Base-by-base conservation (phyloP, 2,888 invertebrate genomes). In the Drosophila niveifrons region DNA sequence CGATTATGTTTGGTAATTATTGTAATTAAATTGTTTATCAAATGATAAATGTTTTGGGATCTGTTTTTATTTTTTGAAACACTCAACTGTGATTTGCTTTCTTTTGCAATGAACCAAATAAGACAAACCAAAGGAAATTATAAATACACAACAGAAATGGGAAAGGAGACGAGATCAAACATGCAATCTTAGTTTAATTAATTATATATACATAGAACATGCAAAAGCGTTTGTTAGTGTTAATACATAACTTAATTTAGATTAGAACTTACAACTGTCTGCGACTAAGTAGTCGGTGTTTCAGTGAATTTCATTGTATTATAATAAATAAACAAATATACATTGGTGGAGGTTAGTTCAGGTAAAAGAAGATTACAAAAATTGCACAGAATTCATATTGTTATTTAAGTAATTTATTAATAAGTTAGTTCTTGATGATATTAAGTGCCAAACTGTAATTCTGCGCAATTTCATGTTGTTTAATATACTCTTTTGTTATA, bases 11-110 rank as follows among this genome's bases (percentile, higher is more conserved):
- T 17, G 36, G 52, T 46, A 72, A 63, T 57, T 66, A 63, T 57
- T 66, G 36, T 15, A 75, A 56, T 28, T 50, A 56, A 36, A 36
- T 36, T 36, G 36, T 62, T 75, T 75, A 51, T 61, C 64, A 73
- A 82, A 67, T 69, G 64, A 71, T 74, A 74, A 74, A 78, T 76
- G 66, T 53, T 66, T 68, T 47, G 64, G 23, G 23, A 55, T 18
- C 23, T 23, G 23, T 23, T 23, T n/a, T 55, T 66, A 9, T 9
- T 57, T 74, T 68, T 72, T 55, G 62, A 75, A 78, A 83, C 80
- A 86, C 88, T 86, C 90, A 90, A 91, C 90, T 91, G 90, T 91
- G 91, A 90, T 84, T 91, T 91, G 90, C 90, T 81, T 71, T 82
- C 36, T n/a, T 36, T 36, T 36, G 50, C 56, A 52, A 56, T 46